phyloP scores from a whole-genome alignment of 2,888 invertebrate genomes.

The Clistopyga incitator region DNA sequence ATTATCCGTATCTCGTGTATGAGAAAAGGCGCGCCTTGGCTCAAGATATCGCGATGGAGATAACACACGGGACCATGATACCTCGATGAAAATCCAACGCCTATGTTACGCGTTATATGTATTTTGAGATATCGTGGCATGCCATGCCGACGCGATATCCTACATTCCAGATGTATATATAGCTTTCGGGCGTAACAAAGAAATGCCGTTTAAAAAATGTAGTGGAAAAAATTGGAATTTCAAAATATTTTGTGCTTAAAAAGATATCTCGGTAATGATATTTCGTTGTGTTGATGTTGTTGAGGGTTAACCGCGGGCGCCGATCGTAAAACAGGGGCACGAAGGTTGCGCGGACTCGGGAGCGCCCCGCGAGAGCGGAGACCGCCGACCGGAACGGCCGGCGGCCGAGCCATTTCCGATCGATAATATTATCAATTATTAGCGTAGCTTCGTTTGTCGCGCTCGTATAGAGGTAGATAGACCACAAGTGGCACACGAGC shows the following conservation, averaged over 20 bases:
- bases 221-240: too few relatives aligned
- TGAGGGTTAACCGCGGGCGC: conserved; percentile 21
- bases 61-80: conserved; percentile 14
- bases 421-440: conserved; percentile 74
- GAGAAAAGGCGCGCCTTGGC: conserved; percentile 13
- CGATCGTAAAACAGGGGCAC: conserved; percentile 46
- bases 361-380: conserved; percentile 13
- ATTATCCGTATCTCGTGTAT: conserved; percentile 53
- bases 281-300: too few relatives aligned
- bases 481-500: too few relatives aligned
- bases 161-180: conserved; percentile 4
- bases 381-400: too few relatives aligned
- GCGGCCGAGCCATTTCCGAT: conserved; percentile 56
- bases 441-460: conserved; percentile 63
- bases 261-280: not conserved
- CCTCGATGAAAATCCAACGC: conserved; percentile 39
- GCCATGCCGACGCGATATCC: not conserved
- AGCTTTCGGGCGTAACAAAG: not conserved
- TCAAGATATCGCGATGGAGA: conserved; percentile 54
- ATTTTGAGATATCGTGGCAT: not conserved
- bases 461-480: conserved; percentile 19
- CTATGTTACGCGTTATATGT: not conserved
- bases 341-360: conserved; percentile 24
- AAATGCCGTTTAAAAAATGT: too few relatives aligned
- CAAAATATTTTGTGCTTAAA: not conserved